phyloP scores from a whole-genome alignment of 2,797 vertebrate genomes.

The Mionectes olivaceus region DNA sequence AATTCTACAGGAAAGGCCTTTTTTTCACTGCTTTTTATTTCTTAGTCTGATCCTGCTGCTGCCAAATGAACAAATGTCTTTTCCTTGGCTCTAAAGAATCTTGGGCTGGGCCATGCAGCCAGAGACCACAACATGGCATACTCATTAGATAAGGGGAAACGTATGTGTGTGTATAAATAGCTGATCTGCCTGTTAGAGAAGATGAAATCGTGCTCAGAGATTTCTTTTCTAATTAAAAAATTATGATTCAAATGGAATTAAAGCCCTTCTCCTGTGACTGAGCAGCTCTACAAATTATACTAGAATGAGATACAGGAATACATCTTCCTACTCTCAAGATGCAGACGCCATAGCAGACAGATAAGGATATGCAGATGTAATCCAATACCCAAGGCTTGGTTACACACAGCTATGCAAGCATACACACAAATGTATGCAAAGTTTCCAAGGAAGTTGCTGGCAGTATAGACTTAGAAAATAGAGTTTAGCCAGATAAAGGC shows the following conservation, averaged over 20 bases:
- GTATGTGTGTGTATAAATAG: neutral
- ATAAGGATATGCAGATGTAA: neutral
- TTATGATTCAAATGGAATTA: neutral
- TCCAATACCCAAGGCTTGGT: neutral
- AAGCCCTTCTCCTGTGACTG: neutral
- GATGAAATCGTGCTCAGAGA: constrained; percentile 22
- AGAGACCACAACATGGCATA: constrained; percentile 24
- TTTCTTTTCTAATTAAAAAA: constrained; percentile 30
- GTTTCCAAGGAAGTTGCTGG: neutral
- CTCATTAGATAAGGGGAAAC: constrained; percentile 35
- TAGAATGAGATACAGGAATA: neutral
- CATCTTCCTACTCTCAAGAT: neutral
- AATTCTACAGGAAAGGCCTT: constrained; percentile 47
- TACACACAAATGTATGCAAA: neutral
- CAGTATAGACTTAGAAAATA: neutral
- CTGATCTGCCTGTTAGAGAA: neutral
- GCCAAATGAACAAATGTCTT: constrained; percentile 26
- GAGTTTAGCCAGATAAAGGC: neutral
- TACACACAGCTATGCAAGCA: neutral
- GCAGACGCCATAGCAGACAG: neutral
- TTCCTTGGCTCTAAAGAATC: neutral
- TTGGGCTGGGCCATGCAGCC: neutral
- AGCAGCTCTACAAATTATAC: neutral
- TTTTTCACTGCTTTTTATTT: neutral
- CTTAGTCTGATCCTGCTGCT: neutral